A percentile compares a stretch with the other conserved stretches of the same genome.
phyloP scores from a whole-genome alignment of 2,888 invertebrate genomes.

The Thysanoteuthis rhombus region DNA sequence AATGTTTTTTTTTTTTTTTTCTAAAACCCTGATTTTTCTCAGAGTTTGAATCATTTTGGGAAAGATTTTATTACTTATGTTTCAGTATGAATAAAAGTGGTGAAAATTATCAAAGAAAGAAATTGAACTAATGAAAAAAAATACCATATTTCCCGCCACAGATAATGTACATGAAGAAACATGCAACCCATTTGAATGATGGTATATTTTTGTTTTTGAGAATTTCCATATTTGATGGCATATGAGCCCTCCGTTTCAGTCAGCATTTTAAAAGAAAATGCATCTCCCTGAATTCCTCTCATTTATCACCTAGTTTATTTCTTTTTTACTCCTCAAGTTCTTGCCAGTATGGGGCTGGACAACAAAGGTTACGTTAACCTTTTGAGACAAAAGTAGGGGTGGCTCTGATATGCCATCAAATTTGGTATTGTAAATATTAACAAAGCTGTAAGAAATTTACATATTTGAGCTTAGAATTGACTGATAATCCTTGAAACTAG shows the following conservation, averaged over 20 bases:
- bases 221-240: too few relatives aligned
- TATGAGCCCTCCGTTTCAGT: too few relatives aligned
- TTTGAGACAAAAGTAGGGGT: too few relatives aligned
- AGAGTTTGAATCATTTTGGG: background rate
- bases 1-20: background rate
- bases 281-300: too few relatives aligned
- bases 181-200: background rate
- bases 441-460: background rate
- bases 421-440: background rate
- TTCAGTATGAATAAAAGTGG: background rate
- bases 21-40: background rate
- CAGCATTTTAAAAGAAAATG: too few relatives aligned
- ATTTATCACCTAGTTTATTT: too few relatives aligned
- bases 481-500: background rate
- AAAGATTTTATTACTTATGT: background rate
- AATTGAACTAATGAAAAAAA: background rate
- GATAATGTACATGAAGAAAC: background rate
- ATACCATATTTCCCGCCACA: background rate
- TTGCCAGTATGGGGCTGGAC: too few relatives aligned
- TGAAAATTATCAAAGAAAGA: background rate
- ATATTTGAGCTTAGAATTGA: background rate
- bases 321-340: too few relatives aligned
- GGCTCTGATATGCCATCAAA: too few relatives aligned
- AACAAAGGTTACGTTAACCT: too few relatives aligned
- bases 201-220: background rate